phyloP scores from a whole-genome alignment of 2,113 vertebrate species.

The Athene cunicularia region DNA sequence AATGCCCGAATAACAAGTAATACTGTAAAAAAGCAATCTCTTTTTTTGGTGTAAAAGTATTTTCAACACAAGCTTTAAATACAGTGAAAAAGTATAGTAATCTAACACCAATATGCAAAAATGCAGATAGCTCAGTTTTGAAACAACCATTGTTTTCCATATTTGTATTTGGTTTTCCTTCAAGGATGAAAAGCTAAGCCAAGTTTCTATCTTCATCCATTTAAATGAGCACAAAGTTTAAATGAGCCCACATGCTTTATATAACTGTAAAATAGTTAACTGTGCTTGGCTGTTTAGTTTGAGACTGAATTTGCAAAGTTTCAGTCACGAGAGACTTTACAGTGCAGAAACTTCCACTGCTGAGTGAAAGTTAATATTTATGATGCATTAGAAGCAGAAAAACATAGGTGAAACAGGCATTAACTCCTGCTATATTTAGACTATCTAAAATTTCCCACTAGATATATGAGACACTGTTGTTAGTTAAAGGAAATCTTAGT shows the following conservation, averaged over 20 bases:
- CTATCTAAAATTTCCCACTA: background rate
- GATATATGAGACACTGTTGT: rapidly evolving
- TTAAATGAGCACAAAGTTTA: background rate
- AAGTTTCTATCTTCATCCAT: background rate
- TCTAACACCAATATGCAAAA: background rate
- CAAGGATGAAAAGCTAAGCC: background rate
- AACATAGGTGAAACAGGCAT: background rate
- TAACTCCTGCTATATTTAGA: background rate
- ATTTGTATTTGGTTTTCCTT: background rate
- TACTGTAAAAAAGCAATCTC: background rate
- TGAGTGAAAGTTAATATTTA: slow-evolving; percentile 6
- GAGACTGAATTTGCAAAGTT: background rate
- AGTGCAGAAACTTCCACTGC: background rate
- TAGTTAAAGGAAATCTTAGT: background rate
- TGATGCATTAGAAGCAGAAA: background rate
- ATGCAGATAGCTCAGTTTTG: background rate
- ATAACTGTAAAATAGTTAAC: background rate
- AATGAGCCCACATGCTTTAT: background rate
- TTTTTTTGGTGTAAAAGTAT: background rate
- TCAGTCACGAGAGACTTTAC: background rate
- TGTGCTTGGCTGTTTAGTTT: background rate
- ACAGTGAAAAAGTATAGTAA: background rate
- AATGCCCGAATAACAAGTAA: background rate
- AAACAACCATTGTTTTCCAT: background rate
- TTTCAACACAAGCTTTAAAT: background rate